Base-by-base conservation (phyloP, 2,888 invertebrate species). In the Dicranocentrus wangi region DNA sequence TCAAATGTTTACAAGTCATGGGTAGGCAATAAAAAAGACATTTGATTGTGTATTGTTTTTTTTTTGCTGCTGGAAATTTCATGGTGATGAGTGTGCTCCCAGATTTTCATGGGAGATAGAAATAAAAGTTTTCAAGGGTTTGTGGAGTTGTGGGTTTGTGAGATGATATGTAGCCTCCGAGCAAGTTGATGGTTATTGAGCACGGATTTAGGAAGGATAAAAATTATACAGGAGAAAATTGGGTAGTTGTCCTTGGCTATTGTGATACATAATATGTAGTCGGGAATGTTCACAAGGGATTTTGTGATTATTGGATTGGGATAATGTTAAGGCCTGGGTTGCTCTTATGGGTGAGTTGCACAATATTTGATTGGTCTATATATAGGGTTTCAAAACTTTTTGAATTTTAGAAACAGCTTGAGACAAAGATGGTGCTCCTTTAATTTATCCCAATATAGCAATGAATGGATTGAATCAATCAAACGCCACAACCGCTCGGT, bases 381-480 rank as follows among this genome's bases (percentile, higher is more conserved):
- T 53, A 1, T 17, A 17, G 3, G 53, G 2, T 1, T 53, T 53
- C 53, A 53, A 53, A 17, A 53, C 1, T 53, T 7, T 7, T 53
- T n/a, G n/a, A n/a, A n/a, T n/a, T n/a, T n/a, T n/a, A n/a, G n/a
- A n/a, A n/a, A n/a, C n/a, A n/a, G n/a, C n/a, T n/a, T n/a, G n/a
- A n/a, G n/a, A n/a, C n/a, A n/a, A n/a, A n/a, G n/a, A n/a, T n/a
- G n/a, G n/a, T n/a, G n/a, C n/a, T n/a, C n/a, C n/a, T n/a, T n/a
- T n/a, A n/a, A n/a, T n/a, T n/a, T 15, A 13, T 47, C 47, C 17
- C 10, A 47, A 60, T 21, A 15, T 13, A 82, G 84, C 63, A 76
- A 83, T 84, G 84, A 84, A 84, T 79, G 84, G 84, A 43, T 81
- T 82, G 75, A 82, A 79, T 68, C 51, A 53, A 69, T 61, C 55